Conservation (phyloP, 1,140 invertebrate species). For the Zaprionus kolodkinae region DNA sequence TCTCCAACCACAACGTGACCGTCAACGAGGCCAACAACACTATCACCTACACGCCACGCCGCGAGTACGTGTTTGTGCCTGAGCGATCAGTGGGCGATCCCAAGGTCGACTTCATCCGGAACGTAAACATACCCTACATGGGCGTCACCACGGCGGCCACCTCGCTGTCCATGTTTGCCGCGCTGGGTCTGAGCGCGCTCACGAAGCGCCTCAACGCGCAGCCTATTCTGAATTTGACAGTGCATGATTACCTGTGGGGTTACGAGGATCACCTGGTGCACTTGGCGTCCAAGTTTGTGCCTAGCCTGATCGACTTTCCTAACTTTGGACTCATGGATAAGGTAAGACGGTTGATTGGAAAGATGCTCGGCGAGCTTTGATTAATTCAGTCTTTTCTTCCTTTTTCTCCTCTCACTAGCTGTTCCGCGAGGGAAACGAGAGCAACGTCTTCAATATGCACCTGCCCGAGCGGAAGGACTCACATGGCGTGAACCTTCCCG, state of each 20-base stretch:
- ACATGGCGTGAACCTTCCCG: slow-evolving; percentile 40
- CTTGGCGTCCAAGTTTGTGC: slow-evolving; percentile 88
- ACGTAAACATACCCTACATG: slow-evolving; percentile 92
- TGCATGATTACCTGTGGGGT: slow-evolving; percentile 93
- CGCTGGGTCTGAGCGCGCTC: slow-evolving; percentile 87
- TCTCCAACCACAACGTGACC: slow-evolving; percentile 88
- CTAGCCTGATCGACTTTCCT: slow-evolving; percentile 89
- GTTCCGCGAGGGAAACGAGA: slow-evolving; percentile 86
- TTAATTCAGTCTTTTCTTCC: neutral
- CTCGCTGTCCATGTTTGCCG: slow-evolving; percentile 65
- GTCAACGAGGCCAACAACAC: slow-evolving; percentile 90
- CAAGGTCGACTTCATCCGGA: slow-evolving; percentile 87
- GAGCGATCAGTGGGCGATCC: slow-evolving; percentile 89
- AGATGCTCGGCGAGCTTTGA: slow-evolving; percentile 17
- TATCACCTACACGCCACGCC: slow-evolving; percentile 89
- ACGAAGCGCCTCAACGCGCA: slow-evolving; percentile 87
- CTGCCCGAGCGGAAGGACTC: slow-evolving; percentile 60
- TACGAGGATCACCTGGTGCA: slow-evolving; percentile 91
- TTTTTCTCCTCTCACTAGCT: slow-evolving; percentile 83
- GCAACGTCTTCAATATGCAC: slow-evolving; percentile 86
- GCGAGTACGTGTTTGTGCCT: slow-evolving; percentile 87
- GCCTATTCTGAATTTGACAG: slow-evolving; percentile 89
- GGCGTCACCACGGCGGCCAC: slow-evolving; percentile 83
- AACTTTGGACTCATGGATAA: slow-evolving; percentile 93
- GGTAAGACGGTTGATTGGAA: slow-evolving; percentile 86